Conservation (phyloP, 2,888 invertebrate genomes). For the Tribolium freemani region DNA sequence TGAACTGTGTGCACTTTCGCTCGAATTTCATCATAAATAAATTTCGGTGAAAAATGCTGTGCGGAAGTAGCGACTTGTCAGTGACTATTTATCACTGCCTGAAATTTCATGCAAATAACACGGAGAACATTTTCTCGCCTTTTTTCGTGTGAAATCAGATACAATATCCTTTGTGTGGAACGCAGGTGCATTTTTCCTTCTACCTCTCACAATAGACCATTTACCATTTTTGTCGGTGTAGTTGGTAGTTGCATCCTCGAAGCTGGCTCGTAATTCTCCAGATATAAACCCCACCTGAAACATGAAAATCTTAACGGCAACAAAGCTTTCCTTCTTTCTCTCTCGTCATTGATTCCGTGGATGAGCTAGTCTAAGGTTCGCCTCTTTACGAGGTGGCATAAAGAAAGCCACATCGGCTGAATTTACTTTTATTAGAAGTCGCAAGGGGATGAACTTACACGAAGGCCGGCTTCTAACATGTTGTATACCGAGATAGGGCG, state of each 20-base stretch:
- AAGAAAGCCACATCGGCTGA: conserved; percentile 33
- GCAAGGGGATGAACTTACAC: conserved; percentile 27
- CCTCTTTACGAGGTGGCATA: conserved; percentile 29
- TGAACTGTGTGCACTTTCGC: conserved; percentile 2
- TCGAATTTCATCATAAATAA: not conserved
- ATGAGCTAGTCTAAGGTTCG: not conserved
- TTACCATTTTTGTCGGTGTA: conserved; percentile 17
- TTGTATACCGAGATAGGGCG: conserved; percentile 12
- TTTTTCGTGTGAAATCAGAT: conserved; percentile 19
- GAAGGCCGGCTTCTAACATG: conserved; percentile 5
- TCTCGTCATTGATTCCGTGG: conserved; percentile 25
- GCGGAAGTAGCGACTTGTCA: conserved; percentile 5
- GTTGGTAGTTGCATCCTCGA: conserved; percentile 6
- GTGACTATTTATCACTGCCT: conserved; percentile 15
- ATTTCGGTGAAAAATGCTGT: not conserved
- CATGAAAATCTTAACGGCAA: not conserved
- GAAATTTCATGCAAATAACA: conserved; percentile 16
- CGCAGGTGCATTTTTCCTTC: conserved; percentile 28
- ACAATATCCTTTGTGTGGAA: conserved; percentile 3
- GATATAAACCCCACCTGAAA: conserved; percentile 15
- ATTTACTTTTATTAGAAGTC: conserved; percentile 37
- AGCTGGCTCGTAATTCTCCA: not conserved
- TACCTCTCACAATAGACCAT: conserved; percentile 11
- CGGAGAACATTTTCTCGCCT: conserved; percentile 7
- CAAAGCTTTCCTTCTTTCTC: not conserved